These are phyloP conservation scores for Amphiprion percula DNA, from an alignment of 2,113 vertebrate genomes.

Conservation along the genomic window DNA sequence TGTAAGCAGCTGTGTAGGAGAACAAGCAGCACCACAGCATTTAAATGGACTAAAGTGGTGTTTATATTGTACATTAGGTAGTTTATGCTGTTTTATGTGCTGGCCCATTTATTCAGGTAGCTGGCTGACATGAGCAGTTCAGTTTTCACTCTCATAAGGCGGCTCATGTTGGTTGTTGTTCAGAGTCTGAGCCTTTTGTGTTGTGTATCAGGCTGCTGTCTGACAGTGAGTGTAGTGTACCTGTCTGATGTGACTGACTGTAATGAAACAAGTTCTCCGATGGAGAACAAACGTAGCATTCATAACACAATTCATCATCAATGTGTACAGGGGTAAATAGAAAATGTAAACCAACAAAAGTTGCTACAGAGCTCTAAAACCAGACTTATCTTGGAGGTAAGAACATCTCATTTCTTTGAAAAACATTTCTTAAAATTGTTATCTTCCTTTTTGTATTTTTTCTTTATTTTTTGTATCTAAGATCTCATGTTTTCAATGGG, in stretches of 20 bases:
- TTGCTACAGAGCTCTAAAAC: no score
- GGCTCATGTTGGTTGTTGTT: no score
- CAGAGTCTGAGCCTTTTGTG: no score
- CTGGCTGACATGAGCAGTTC: not conserved
- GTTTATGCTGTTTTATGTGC: constrained; percentile 23
- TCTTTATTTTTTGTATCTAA: not conserved
- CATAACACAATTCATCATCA: not conserved
- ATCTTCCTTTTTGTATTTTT: not conserved
- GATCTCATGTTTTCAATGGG: not conserved
- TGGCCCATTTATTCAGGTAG: not conserved
- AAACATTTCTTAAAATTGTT: not conserved
- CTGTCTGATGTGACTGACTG: no score
- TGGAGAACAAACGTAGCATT: not conserved
- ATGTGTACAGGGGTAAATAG: no score
- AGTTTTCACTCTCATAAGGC: not conserved
- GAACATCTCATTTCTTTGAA: not conserved
- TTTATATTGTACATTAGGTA: constrained; percentile 6
- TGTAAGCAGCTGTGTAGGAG: not conserved
- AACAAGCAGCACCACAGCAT: not conserved
- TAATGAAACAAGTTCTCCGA: no score
- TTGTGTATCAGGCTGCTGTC: no score
- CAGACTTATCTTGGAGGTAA: no score
- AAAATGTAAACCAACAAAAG: no score
- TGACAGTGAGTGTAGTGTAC: no score
- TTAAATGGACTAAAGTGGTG: not conserved